Percentiles rank a stretch among this genome's conserved stretches.
Conservation (phyloP, 2,888 invertebrate genomes). For the Eumacrocentrus americanus region DNA sequence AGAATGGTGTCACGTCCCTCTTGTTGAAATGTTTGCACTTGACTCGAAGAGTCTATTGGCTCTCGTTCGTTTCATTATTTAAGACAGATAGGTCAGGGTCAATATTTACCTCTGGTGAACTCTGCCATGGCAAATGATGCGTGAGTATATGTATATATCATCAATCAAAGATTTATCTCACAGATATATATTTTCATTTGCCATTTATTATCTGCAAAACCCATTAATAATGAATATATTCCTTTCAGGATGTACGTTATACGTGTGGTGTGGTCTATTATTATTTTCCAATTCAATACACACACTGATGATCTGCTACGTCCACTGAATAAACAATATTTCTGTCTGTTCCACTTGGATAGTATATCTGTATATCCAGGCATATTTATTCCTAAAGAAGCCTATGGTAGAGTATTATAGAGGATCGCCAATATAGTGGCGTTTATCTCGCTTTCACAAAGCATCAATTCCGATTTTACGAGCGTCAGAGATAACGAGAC, state of each 20-base stretch:
- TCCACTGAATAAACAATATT: neutral
- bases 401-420: neutral
- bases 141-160: neutral
- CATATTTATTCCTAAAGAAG: neutral
- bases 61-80: conserved; percentile 9
- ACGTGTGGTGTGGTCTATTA: no score
- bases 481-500: conserved; percentile 14
- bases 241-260: neutral
- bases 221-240: conserved; percentile 11
- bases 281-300: neutral
- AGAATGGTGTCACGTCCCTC: neutral
- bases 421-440: conserved; percentile 3
- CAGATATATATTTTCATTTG: conserved; percentile 3
- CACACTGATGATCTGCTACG: neutral
- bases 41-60: neutral
- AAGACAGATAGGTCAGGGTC: conserved; percentile 19
- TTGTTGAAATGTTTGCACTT: neutral
- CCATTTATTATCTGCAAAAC: conserved; percentile 3
- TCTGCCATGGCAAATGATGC: neutral
- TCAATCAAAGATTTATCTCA: conserved; percentile 15
- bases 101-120: conserved; percentile 11
- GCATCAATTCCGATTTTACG: conserved; percentile 18
- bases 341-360: neutral
- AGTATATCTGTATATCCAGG: neutral
- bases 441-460: conserved; percentile 17